Evolutionary conservation across 2,888 invertebrate species (phyloP), one percentile per base, ranked within the genome.

Genomic region (Synanthedon tipuliformis): DNA sequence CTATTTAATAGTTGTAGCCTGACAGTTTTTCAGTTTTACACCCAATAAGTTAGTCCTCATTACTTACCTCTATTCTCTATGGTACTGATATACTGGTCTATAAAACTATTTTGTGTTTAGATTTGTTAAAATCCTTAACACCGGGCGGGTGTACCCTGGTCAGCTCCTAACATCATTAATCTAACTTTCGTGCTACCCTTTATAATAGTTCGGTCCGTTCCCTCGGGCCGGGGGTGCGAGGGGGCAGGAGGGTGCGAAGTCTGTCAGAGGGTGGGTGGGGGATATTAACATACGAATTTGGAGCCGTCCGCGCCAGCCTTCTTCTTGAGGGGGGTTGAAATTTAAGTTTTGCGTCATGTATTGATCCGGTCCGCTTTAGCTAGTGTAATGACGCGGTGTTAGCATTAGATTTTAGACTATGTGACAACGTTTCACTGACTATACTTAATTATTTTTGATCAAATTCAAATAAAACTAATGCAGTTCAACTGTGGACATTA

Each of bases 151-250:
- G 68, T 81, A 72, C 82, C 52, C 70, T 81, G 83, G 84, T 83
- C 86, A 84, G 85, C 80, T 88, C 75, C 86, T 87, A 88, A 88
- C 88, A 88, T 88, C 88, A 88, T 88, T 87, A 88, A 88, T 88
- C 88, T 88, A 87, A 86, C 86, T 87, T 87, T 86, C 85, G 82
- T 81, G 84, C 86, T 86, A 85, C 86, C 87, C 87, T 86, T 86
- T 86, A 86, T 85, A 86, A 88, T 88, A 88, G 88, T 88, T 88
- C 81, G 82, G 80, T 74, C 77, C 73, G 78, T 72, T 78, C 81
- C 79, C 74, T 69, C 72, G 74, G 72, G 77, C 64, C 41, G 45
- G 49, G 51, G 50, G 52, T 50, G 53, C 11, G 67, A 63, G 63
- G 62, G 68, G 62, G 68, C 56, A 10, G 34, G 63, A 60, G 66